phyloP scores from a whole-genome alignment of 2,797 vertebrate species.

The Odontamblyopus lacepedii region DNA sequence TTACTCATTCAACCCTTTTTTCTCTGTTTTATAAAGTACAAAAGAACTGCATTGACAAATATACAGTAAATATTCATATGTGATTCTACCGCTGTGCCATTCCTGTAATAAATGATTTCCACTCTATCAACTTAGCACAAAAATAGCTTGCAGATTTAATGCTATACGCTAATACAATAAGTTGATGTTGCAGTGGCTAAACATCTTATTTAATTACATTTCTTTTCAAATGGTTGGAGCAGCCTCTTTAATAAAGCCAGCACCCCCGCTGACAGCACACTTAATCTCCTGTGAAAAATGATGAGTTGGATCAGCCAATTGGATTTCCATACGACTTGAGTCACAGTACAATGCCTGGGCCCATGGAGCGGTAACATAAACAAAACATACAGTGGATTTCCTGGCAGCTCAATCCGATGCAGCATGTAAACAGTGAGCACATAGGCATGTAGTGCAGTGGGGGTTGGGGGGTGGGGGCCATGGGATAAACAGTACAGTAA shows the following conservation, averaged over 20 bases:
- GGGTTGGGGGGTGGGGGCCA: neutral
- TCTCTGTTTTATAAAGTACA: neutral
- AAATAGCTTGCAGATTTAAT: slow-evolving; percentile 3
- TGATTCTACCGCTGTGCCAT: neutral
- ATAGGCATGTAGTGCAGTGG: neutral
- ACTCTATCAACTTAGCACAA: neutral
- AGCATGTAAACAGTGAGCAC: neutral
- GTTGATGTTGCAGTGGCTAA: slow-evolving; percentile 5
- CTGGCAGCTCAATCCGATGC: slow-evolving; percentile 12
- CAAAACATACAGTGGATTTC: neutral
- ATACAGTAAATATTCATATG: slow-evolving; percentile 6
- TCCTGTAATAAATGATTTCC: neutral
- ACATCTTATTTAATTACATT: slow-evolving; percentile 19
- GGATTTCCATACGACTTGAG: slow-evolving; percentile 5
- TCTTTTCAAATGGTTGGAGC: slow-evolving; percentile 7
- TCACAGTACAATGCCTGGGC: neutral
- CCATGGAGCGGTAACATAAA: slow-evolving; percentile 6
- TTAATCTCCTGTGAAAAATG: slow-evolving; percentile 10
- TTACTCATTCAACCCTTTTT: neutral
- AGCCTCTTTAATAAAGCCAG: slow-evolving; percentile 11
- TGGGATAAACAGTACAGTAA: neutral
- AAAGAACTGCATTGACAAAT: neutral
- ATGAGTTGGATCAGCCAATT: slow-evolving; percentile 1
- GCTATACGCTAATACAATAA: slow-evolving; percentile 11
- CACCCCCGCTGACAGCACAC: neutral